phyloP scores from a whole-genome alignment of 2,888 invertebrate genomes.

The Stenurella melanura region DNA sequence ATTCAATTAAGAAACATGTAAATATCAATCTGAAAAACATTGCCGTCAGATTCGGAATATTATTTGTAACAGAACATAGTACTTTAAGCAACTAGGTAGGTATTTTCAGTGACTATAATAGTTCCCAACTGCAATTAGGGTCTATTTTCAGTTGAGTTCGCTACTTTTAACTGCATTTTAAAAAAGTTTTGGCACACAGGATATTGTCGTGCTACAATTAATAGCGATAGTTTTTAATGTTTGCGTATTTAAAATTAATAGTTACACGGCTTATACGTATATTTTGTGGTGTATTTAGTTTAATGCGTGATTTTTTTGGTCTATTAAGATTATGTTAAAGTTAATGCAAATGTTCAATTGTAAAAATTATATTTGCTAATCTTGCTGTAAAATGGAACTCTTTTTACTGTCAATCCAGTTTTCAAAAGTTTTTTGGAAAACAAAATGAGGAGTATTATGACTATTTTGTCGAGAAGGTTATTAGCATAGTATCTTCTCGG shows the following conservation, averaged over 20 bases:
- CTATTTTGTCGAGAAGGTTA: too few species aligned
- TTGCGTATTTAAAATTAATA: neutral
- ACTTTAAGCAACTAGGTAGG: slow-evolving; percentile 18
- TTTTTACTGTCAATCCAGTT: too few species aligned
- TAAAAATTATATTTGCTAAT: too few species aligned
- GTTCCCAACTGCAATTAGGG: slow-evolving; percentile 16
- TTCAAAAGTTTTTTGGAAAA: too few species aligned
- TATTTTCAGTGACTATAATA: slow-evolving; percentile 18
- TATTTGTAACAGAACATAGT: slow-evolving; percentile 25
- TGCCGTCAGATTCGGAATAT: neutral
- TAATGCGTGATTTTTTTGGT: too few species aligned
- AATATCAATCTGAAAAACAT: slow-evolving; percentile 13
- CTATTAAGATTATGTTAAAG: too few species aligned
- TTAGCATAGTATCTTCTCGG: too few species aligned
- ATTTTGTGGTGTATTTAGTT: neutral
- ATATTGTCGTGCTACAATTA: slow-evolving; percentile 17
- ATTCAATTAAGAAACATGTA: neutral
- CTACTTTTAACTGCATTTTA: slow-evolving; percentile 2
- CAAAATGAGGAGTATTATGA: too few species aligned
- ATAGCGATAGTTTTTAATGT: neutral
- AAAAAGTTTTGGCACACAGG: slow-evolving; percentile 18
- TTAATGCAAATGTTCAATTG: too few species aligned
- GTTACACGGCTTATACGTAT: neutral
- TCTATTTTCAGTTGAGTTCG: slow-evolving; percentile 29
- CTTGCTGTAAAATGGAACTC: too few species aligned